These are phyloP conservation scores for Zeuzera pyrina DNA, from an alignment of 2,888 invertebrate genomes.

Conservation along the genomic window DNA sequence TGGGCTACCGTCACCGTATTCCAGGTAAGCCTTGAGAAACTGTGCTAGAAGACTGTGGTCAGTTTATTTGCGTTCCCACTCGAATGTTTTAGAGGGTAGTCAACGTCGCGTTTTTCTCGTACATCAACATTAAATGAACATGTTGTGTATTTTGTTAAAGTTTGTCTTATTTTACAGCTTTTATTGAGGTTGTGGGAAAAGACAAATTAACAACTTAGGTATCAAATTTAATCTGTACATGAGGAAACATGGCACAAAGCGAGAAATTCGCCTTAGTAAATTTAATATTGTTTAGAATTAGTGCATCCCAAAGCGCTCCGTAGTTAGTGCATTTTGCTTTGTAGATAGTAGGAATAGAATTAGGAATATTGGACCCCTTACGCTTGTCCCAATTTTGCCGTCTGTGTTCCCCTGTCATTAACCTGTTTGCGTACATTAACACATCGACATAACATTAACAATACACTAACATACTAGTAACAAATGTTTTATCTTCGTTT, in stretches of 20 bases:
- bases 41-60: constrained; percentile 53
- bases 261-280: constrained; percentile 51
- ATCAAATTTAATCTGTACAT: constrained; percentile 2
- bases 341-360: constrained; percentile 24
- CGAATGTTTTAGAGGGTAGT: constrained; percentile 46
- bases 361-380: constrained; percentile 54
- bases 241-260: constrained; percentile 22
- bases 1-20: constrained; percentile 98
- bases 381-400: constrained; percentile 65
- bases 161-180: constrained; percentile 33
- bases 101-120: constrained; percentile 54
- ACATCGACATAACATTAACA: constrained; percentile 52
- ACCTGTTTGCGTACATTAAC: constrained; percentile 51
- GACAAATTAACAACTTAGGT: constrained; percentile 17
- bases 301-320: constrained; percentile 50
- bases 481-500: constrained; percentile 33
- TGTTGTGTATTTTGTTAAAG: too few relatives aligned
- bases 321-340: constrained; percentile 67
- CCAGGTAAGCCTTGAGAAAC: constrained; percentile 86
- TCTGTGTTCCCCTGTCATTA: constrained; percentile 61
- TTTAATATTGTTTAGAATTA: constrained; percentile 24
- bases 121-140: too few relatives aligned
- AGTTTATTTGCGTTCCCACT: constrained; percentile 66
- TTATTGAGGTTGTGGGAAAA: constrained; percentile 26
- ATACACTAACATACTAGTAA: constrained; percentile 60